These are phyloP conservation scores for Microchirus variegatus DNA, from an alignment of 2,797 vertebrate genomes.

Conservation along the genomic window DNA sequence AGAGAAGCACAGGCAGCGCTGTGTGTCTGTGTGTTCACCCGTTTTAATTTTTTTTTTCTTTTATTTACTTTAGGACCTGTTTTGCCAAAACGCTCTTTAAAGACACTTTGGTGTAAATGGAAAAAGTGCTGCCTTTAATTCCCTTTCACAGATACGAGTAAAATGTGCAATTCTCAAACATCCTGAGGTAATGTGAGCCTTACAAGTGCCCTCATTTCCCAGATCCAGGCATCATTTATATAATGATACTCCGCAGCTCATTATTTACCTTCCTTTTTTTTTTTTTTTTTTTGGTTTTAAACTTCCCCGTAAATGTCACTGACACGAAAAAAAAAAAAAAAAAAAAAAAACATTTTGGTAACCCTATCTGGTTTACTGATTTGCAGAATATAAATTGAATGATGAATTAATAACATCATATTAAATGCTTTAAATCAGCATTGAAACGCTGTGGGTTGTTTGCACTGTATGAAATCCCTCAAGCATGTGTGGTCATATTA, in stretches of 20 bases:
- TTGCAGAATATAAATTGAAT: constrained; percentile 13
- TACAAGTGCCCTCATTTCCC: constrained; percentile 22
- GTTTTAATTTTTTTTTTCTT: constrained; percentile 68
- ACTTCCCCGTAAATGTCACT: constrained; percentile 10
- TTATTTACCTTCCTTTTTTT: not conserved
- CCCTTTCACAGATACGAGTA: constrained; percentile 60
- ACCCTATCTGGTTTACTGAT: constrained; percentile 1
- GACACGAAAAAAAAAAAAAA: constrained; percentile 2
- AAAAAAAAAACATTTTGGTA: too few species aligned
- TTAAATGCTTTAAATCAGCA: constrained; percentile 3
- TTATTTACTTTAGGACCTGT: constrained; percentile 79
- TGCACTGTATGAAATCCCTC: constrained; percentile 2
- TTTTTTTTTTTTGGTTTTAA: not conserved
- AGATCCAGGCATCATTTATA: constrained; percentile 19
- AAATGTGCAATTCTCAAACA: too few species aligned
- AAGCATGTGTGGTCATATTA: constrained; percentile 5
- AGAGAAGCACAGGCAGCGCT: constrained; percentile 59
- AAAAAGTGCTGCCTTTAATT: constrained; percentile 56
- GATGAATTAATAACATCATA: constrained; percentile 14
- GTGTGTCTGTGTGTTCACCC: constrained; percentile 55
- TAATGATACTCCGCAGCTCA: not conserved
- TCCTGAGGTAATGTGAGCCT: constrained; percentile 17
- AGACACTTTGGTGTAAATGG: constrained; percentile 68
- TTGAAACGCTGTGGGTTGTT: not conserved
- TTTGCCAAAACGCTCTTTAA: constrained; percentile 74